A percentile compares a stretch with the other conserved stretches of the same genome.
Conservation (phyloP, 2,888 invertebrate species). For the Rhagonycha lutea region DNA sequence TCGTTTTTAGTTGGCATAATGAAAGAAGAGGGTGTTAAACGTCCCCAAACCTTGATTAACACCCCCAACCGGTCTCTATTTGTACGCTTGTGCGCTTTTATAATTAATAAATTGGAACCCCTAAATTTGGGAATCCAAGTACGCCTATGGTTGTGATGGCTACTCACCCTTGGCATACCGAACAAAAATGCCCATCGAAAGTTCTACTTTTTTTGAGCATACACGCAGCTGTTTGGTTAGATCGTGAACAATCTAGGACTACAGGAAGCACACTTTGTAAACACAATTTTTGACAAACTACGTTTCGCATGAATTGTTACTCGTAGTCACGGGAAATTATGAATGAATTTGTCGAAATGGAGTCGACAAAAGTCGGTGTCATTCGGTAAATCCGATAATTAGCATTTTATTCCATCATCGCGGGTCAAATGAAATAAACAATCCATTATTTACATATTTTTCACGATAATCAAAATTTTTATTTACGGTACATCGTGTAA, state of each 20-base stretch:
- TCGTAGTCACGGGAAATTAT: conserved; percentile 34
- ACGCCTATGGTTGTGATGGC: no score
- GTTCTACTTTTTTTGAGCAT: background rate
- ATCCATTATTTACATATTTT: conserved; percentile 26
- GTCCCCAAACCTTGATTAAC: no score
- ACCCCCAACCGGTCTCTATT: no score
- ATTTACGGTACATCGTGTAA: background rate
- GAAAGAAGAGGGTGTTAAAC: background rate
- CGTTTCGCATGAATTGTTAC: conserved; percentile 32
- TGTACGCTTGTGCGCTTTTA: no score
- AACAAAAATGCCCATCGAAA: background rate
- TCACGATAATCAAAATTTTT: conserved; percentile 22
- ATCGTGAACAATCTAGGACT: background rate
- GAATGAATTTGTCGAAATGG: conserved; percentile 30
- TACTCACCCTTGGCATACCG: no score
- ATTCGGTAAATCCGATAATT: conserved; percentile 27
- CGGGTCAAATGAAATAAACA: conserved; percentile 29
- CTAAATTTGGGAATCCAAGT: no score
- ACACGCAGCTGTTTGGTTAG: background rate
- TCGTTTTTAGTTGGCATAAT: background rate
- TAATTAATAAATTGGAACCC: no score
- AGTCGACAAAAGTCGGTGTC: conserved; percentile 21
- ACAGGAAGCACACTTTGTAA: conserved; percentile 34
- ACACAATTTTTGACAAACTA: conserved; percentile 35
- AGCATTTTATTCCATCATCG: conserved; percentile 26